Base-by-base conservation (phyloP, 1,140 invertebrate species). In the Caenorhabditis inopinata region DNA sequence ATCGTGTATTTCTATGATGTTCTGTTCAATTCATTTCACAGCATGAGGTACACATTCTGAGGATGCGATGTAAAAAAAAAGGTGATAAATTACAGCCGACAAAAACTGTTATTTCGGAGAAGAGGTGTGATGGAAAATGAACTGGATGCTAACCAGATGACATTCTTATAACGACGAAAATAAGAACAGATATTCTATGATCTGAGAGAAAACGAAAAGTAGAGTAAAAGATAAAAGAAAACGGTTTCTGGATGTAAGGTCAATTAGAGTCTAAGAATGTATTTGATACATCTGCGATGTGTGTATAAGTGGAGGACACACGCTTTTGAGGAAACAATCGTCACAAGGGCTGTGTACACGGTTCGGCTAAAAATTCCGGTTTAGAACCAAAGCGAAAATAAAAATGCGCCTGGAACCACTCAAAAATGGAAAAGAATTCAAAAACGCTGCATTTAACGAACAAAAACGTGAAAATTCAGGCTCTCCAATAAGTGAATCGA, bases 201-300 rank as follows among this genome's bases (percentile, higher is more conserved):
- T 32, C 14, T 32, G 51, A 58, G 23, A 29, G 4, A 29, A 29
- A 29, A 32, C 11, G 51, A 32, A 32, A 58, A 9, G 27, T 1
- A 58, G 27, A 58, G 14, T 12, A 16, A n/a, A 32, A 38, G 16
- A n/a, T 25, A 25, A 18, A 53, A 68, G 14, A 32, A 18, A 68
- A 68, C 32, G 58, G 32, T 38, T 68, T 68, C 58, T 18, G 16
- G n/a, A 38, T 25, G 14, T 32, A 58, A 58, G 51, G 51, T 58
- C 27, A 58, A 58, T 58, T 58, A 58, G 51, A 58, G 51, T 58
- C 51, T 23, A 7, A 58, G 27, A 12, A n/a, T n/a, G 27, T 68
- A 68, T 68, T 32, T 68, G 58, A 68, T 68, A 68, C 58, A 68
- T 68, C 58, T 58, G 51, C 51, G 51, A 58, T 9, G 51, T 51